Evolutionary conservation across 2,888 invertebrate genomes (phyloP).

Genomic region (Netelia inedita): DNA sequence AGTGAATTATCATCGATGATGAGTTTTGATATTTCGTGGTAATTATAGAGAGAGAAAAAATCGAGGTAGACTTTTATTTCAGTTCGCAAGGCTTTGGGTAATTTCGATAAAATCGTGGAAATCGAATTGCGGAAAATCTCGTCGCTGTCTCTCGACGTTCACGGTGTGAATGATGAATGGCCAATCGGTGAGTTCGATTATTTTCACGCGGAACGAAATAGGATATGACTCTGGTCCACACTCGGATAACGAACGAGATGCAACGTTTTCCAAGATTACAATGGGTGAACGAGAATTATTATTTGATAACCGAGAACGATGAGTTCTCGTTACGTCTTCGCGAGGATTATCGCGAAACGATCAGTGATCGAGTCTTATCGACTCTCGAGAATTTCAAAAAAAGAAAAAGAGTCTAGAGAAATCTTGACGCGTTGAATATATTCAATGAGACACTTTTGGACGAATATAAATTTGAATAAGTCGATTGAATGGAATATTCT

Average conservation of each 20-base stretch:
- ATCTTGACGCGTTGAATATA: background rate
- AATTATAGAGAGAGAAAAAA: background rate
- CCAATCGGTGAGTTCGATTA: background rate
- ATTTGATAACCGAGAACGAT: background rate
- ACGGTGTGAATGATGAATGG: slow-evolving; percentile 50
- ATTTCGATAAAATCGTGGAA: background rate
- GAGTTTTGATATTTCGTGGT: background rate
- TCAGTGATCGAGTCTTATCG: background rate
- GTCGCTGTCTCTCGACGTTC: background rate
- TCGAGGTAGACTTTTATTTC: slow-evolving; percentile 8
- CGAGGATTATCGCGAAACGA: background rate
- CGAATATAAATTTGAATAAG: background rate
- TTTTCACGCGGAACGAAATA: background rate
- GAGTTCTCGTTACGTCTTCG: too few relatives aligned
- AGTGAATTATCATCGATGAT: background rate
- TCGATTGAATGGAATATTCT: too few relatives aligned
- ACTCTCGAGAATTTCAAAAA: background rate
- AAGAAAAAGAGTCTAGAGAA: background rate
- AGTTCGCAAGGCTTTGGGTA: background rate
- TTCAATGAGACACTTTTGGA: background rate
- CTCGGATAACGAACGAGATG: background rate
- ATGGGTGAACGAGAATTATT: slow-evolving; percentile 17
- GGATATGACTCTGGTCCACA: background rate
- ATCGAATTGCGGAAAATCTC: slow-evolving; percentile 10
- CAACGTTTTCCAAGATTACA: slow-evolving; percentile 44